Conservation (phyloP, 2,888 invertebrate species). For the Patella depressa region DNA sequence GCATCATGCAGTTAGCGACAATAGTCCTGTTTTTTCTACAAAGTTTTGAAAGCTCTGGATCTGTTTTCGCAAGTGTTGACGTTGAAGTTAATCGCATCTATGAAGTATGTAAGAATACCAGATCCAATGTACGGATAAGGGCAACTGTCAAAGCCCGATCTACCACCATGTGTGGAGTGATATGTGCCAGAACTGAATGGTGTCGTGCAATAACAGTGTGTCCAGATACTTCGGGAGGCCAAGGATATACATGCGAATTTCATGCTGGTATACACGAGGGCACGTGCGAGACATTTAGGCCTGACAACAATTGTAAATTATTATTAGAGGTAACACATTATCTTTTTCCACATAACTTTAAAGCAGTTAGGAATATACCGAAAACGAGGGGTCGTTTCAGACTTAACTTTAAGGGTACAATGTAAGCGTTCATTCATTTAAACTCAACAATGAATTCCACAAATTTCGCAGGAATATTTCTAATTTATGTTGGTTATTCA, state of each 20-base stretch:
- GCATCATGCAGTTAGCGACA: too few relatives aligned
- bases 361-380: too few relatives aligned
- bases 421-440: too few relatives aligned
- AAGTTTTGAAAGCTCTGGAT: background rate
- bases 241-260: background rate
- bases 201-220: background rate
- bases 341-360: too few relatives aligned
- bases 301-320: background rate
- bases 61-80: background rate
- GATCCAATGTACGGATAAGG: background rate
- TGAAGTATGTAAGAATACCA: background rate
- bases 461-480: too few relatives aligned
- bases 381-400: too few relatives aligned
- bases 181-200: background rate
- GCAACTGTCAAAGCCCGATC: background rate
- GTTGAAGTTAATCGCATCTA: background rate
- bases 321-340: background rate
- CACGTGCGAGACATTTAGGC: background rate
- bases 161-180: background rate
- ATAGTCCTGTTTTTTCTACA: background rate
- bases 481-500: too few relatives aligned
- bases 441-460: too few relatives aligned
- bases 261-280: background rate
- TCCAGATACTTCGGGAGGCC: background rate
- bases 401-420: too few relatives aligned